Base-by-base conservation (phyloP, 1,140 invertebrate species). In the Drosophila watanabei region DNA sequence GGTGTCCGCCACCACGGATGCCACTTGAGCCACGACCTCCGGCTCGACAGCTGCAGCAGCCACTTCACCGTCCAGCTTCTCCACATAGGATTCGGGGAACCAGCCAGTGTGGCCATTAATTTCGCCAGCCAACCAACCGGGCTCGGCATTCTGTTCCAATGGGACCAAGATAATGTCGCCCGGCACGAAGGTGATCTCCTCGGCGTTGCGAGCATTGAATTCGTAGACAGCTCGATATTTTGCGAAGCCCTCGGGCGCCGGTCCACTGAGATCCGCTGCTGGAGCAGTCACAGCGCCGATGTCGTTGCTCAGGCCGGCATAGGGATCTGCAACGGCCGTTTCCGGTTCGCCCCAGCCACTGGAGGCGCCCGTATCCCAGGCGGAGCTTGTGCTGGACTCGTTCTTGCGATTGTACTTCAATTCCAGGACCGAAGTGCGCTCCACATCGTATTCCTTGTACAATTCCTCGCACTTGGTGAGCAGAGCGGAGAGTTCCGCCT, bases 1-100 rank as follows among this genome's bases (percentile, higher is more conserved):
- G 51, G 69, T 85, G 48, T 79, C 81, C 54, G 66, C 81, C 46
- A 60, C 58, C 20, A 51, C 48, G 2, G 68, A 52, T 41, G 45
- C 37, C 10, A 37, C 45, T 37, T 80, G 62, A 35, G 68, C 49
- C 14, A 39, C 65, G 16, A 35, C 18, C 14, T 46, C 54, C 20
- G 66, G 78, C 33, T 57, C 62, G 18, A 62, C 51, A 35, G 45
- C 35, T 14, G 64, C 63, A 18, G 35, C 35, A 1, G 58, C 43
- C n/a, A 43, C 66, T 28, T 48, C 73, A 13, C 78, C 90, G 75
- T 96, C 95, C n/a, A 98, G 93, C 33, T 96, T 95, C 91, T 99
- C 97, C 14, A 98, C 98, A 93, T 99, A 99, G 7, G 98, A 97
- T 93, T 99, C 98, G 5, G 99, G 99, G 94, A 99, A 99, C 98